phyloP scores from a whole-genome alignment of 2,797 vertebrate species.

The Pogonophryne albipinna region DNA sequence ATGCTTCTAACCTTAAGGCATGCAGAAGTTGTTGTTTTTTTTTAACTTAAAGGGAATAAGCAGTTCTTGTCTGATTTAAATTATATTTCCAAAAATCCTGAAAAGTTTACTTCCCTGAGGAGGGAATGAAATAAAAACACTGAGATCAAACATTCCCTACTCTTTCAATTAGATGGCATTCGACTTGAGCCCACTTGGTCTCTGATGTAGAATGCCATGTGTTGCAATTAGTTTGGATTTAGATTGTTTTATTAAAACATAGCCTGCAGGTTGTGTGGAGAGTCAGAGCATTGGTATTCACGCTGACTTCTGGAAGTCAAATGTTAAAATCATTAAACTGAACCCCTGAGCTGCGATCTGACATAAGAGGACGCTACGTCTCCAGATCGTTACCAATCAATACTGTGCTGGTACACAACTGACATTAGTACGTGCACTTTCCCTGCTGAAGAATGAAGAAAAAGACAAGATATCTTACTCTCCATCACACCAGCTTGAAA shows the following conservation, averaged over 20 bases:
- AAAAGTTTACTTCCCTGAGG: conserved; percentile 53
- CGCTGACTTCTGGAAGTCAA: conserved; percentile 37
- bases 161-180: conserved; percentile 67
- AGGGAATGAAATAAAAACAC: conserved; percentile 57
- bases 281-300: conserved; percentile 36
- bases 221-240: conserved; percentile 68
- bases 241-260: conserved; percentile 72
- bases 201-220: conserved; percentile 55
- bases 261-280: conserved; percentile 54
- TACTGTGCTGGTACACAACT: not conserved
- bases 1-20: conserved; percentile 6
- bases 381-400: not conserved
- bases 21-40: not conserved
- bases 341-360: conserved; percentile 29
- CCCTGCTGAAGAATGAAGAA: conserved; percentile 16
- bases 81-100: conserved; percentile 32
- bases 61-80: conserved; percentile 39
- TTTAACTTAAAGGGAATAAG: not conserved
- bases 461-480: conserved; percentile 24
- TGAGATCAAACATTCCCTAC: conserved; percentile 65
- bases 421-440: not conserved
- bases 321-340: conserved; percentile 46
- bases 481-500: conserved; percentile 56
- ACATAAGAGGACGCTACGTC: conserved; percentile 8
- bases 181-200: conserved; percentile 68